phyloP scores from a whole-genome alignment of 2,888 invertebrate genomes.

The Pyrgus malvae region DNA sequence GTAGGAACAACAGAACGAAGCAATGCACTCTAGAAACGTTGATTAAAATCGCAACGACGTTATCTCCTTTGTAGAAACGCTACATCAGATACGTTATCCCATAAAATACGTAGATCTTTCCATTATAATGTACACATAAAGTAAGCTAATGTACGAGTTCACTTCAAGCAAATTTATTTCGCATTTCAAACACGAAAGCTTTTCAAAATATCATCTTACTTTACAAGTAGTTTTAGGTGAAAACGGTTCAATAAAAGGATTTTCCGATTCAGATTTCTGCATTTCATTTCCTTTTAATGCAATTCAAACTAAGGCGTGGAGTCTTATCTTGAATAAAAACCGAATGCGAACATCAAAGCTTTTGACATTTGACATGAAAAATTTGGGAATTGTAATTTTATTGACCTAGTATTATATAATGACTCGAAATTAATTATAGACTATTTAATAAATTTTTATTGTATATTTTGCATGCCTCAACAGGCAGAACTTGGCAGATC shows the following conservation, averaged over 20 bases:
- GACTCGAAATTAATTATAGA: too few relatives aligned
- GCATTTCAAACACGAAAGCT: not conserved
- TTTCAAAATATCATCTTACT: not conserved
- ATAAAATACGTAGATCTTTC: not conserved
- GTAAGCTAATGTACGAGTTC: too few relatives aligned
- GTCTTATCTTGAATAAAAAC: not conserved
- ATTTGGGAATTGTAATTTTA: too few relatives aligned
- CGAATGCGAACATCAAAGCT: not conserved
- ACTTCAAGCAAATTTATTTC: not conserved
- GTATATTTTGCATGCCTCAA: too few relatives aligned
- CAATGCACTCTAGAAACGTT: conserved; percentile 12
- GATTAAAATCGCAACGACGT: conserved; percentile 14
- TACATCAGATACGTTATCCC: not conserved
- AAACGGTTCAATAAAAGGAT: not conserved
- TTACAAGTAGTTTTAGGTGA: not conserved
- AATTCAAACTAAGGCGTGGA: not conserved
- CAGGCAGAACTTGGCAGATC: too few relatives aligned
- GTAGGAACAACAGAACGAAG: conserved; percentile 6
- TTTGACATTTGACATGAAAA: too few relatives aligned
- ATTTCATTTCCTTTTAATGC: not conserved
- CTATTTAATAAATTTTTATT: too few relatives aligned
- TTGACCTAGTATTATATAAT: too few relatives aligned
- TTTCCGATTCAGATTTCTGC: not conserved
- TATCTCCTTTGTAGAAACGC: not conserved
- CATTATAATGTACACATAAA: not conserved